A percentile compares a stretch with the other conserved stretches of the same genome.
Conservation (phyloP, 2,888 invertebrate genomes). For the Anarsia innoxiella region DNA sequence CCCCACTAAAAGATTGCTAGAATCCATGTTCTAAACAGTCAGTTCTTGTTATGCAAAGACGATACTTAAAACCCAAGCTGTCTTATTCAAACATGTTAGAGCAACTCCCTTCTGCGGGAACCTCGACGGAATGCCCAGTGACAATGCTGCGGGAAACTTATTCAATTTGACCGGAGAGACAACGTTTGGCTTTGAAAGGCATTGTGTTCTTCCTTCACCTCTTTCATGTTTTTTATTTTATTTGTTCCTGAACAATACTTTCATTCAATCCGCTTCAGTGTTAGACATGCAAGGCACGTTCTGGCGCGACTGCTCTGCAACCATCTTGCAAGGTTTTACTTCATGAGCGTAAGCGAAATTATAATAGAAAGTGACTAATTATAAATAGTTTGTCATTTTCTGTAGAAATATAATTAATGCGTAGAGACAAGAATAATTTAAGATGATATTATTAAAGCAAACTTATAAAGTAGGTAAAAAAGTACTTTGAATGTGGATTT, state of each 20-base stretch:
- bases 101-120: too few species aligned
- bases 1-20: background rate
- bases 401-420: too few species aligned
- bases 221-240: conserved; percentile 47
- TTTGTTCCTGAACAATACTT: conserved; percentile 61
- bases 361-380: too few species aligned
- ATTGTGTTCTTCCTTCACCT: conserved; percentile 48
- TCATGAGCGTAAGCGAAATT: conserved; percentile 27
- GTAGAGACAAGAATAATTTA: too few species aligned
- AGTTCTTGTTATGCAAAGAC: conserved; percentile 9
- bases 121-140: conserved; percentile 43
- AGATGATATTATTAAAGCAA: too few species aligned
- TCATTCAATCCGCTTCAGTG: conserved; percentile 58
- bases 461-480: too few species aligned
- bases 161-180: conserved; percentile 66
- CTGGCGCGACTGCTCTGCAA: conserved; percentile 45
- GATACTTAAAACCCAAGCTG: background rate
- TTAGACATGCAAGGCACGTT: conserved; percentile 63
- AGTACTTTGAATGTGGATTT: too few species aligned
- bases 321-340: conserved; percentile 31
- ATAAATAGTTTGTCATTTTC: too few species aligned
- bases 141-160: conserved; percentile 61
- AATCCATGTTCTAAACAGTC: background rate
- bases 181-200: conserved; percentile 58
- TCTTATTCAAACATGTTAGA: conserved; percentile 32